These are phyloP conservation scores for Esox lucius DNA, from an alignment of 2,797 vertebrate species.

Conservation along the genomic window DNA sequence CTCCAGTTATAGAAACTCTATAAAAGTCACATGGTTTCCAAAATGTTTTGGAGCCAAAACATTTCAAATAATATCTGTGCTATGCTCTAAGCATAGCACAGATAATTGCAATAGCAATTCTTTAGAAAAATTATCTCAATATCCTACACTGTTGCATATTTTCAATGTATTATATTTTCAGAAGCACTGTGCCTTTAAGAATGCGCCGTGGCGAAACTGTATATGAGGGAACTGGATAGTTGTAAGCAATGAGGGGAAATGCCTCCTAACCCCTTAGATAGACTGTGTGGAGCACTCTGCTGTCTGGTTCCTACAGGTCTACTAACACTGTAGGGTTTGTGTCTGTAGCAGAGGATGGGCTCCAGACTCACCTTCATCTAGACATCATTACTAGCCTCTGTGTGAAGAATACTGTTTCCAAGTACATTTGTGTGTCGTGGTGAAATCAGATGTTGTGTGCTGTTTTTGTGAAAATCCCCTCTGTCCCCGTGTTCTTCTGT, in stretches of 20 bases:
- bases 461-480: neutral
- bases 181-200: too few relatives aligned
- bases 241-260: slow-evolving; percentile 9
- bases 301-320: slow-evolving; percentile 26
- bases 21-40: too few relatives aligned
- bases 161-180: too few relatives aligned
- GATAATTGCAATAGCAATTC: too few relatives aligned
- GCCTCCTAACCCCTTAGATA: slow-evolving; percentile 15
- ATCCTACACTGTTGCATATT: too few relatives aligned
- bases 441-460: too few relatives aligned
- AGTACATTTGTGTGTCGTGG: neutral
- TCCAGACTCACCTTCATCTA: neutral
- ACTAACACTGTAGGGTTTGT: neutral
- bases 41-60: too few relatives aligned
- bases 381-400: neutral
- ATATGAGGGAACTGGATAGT: slow-evolving; percentile 12
- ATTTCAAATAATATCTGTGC: too few relatives aligned
- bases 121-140: too few relatives aligned
- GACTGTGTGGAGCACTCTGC: neutral
- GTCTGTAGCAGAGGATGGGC: neutral
- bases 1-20: too few relatives aligned
- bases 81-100: too few relatives aligned
- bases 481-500: too few relatives aligned
- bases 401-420: neutral
- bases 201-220: neutral